Evolutionary conservation across 2,888 invertebrate genomes (phyloP), one percentile per base, ranked within the genome.

Genomic region (Zygaena filipendulae): DNA sequence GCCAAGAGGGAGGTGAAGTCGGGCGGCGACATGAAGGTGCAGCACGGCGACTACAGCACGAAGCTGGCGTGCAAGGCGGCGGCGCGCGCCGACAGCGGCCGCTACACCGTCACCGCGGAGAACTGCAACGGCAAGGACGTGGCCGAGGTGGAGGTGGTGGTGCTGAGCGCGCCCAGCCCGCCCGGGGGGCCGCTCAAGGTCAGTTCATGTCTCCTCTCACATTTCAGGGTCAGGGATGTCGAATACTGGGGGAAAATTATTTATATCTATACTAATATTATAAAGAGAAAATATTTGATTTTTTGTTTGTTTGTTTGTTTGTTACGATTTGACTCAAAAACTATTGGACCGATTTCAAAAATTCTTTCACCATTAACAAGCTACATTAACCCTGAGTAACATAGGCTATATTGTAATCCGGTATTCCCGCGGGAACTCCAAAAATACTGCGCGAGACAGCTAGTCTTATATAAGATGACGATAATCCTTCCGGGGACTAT

Each of bases 51-150:
- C 37, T 94, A 95, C 61, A 91, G 91, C 53, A 94, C 94, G 0
- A 92, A 91, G 62, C 49, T 95, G 18, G 86, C 83, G 52, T 90
- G 94, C 32, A 84, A 88, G 32, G 86, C 87, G 41, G 91, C 94
- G 0, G 89, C 87, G 0, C 81, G 98, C 5, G 85, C 85, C 0
- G 95, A 99, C 61, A 91, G 95, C 24, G 98, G 97, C 8, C 83
- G 89, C 10, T 98, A 97, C 61, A 91, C 90, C 1, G 83, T 99
- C 36, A 90, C 90, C 1, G 97, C 98, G 8, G 93, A 94, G 64
- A 99, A 99, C 58, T 81, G 84, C 28, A 95, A 94, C 45, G 98
- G 98, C n/a, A 91, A 89, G 50, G 98, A 99, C 57, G 87, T 88
- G 13, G 97, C 96, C 10, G 91, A 93, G 30, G 95, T 98, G 0